Evolutionary conservation across 2,113 vertebrate genomes (phyloP).

Genomic region (Aspiorhynchus laticeps): DNA sequence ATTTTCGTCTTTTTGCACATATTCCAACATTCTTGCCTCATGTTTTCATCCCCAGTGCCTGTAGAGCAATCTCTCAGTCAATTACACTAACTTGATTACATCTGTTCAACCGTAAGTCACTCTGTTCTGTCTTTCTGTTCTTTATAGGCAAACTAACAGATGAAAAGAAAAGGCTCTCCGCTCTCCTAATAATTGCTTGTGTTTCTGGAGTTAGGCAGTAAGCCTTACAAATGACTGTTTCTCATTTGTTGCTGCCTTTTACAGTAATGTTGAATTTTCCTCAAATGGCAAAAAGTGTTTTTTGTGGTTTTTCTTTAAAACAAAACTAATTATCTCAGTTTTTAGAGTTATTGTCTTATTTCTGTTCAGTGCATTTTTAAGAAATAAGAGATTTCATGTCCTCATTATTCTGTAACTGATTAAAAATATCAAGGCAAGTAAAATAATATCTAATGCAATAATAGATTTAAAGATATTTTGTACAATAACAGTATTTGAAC

Average conservation of each 20-base stretch:
- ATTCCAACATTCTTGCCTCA: conserved; percentile 20
- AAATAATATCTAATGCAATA: not conserved
- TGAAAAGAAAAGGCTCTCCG: conserved; percentile 37
- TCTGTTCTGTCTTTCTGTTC: conserved; percentile 10
- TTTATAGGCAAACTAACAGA: conserved; percentile 20
- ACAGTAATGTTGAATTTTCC: not conserved
- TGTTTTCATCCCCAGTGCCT: conserved; percentile 6
- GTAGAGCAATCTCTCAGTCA: conserved; percentile 38
- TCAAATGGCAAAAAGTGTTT: not conserved
- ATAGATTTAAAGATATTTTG: too few species aligned
- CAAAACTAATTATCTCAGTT: not conserved
- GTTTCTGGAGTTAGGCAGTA: conserved; percentile 38
- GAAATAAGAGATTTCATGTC: not conserved
- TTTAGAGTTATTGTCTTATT: not conserved
- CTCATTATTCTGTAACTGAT: not conserved
- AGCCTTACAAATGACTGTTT: conserved; percentile 28
- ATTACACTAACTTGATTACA: conserved; percentile 27
- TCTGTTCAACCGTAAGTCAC: conserved; percentile 35
- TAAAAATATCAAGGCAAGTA: not conserved
- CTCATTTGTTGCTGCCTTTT: conserved; percentile 23
- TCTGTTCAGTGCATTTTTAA: not conserved
- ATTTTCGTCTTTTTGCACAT: not conserved
- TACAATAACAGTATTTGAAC: too few species aligned
- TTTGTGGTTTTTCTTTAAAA: not conserved
- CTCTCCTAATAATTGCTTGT: conserved; percentile 44